phyloP scores from a whole-genome alignment of 2,797 vertebrate genomes.

The Ctenopoma kingsleyae region DNA sequence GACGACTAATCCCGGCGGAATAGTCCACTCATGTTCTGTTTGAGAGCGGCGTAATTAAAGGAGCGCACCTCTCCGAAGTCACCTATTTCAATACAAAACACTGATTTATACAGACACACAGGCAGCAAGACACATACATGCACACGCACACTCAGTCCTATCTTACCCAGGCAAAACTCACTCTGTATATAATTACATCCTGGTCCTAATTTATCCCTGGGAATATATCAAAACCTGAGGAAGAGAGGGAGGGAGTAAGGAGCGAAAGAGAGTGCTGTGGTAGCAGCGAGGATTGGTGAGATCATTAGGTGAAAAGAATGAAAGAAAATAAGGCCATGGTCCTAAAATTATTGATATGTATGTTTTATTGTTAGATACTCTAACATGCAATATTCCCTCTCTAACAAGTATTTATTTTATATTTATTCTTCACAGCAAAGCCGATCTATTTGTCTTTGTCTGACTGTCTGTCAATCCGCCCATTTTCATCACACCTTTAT shows the following conservation, averaged over 20 bases:
- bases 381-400: background rate
- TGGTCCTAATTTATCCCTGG: conserved; percentile 82
- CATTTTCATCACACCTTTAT: background rate
- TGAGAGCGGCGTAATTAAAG: conserved; percentile 88
- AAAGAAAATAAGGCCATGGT: conserved; percentile 18
- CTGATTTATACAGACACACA: conserved; percentile 68
- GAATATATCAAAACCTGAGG: conserved; percentile 81
- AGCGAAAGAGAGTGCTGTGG: conserved; percentile 41
- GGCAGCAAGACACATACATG: conserved; percentile 18
- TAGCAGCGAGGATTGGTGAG: conserved; percentile 20
- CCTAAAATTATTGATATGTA: conserved; percentile 4
- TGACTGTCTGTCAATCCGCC: background rate
- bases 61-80: conserved; percentile 83
- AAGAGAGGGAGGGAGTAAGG: conserved; percentile 45
- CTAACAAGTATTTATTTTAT: background rate
- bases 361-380: conserved; percentile 6
- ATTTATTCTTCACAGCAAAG: too few species aligned
- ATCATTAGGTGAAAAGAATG: conserved; percentile 41
- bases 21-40: conserved; percentile 86
- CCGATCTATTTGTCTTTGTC: background rate
- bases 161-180: conserved; percentile 52
- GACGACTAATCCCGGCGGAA: conserved; percentile 83
- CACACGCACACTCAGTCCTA: conserved; percentile 38
- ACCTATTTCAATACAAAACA: conserved; percentile 86
- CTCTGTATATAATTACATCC: conserved; percentile 82